These are phyloP conservation scores for Diplodus puntazzo DNA, from an alignment of 2,797 vertebrate species.

Conservation along the genomic window DNA sequence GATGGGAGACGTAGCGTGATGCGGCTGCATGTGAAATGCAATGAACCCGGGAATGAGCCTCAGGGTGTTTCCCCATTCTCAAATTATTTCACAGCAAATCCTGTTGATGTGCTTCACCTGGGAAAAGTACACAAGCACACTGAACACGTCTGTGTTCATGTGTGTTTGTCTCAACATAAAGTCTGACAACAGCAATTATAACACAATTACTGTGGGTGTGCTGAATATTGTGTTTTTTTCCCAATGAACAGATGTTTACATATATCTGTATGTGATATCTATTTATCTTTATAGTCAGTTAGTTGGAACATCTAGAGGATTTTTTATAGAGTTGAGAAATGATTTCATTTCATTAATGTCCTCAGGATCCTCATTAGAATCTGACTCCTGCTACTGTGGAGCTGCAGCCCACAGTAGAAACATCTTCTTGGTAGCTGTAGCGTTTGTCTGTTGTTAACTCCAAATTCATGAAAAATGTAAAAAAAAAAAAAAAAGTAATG, in stretches of 20 bases:
- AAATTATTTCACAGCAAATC: conserved; percentile 64
- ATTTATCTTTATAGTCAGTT: not conserved
- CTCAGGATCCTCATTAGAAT: too few relatives aligned
- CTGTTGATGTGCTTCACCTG: conserved; percentile 35
- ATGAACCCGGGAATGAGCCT: conserved; percentile 55
- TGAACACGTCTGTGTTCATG: not conserved
- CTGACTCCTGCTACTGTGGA: too few relatives aligned
- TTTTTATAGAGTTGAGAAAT: too few relatives aligned
- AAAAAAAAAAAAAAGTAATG: too few relatives aligned
- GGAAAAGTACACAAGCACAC: conserved; percentile 29
- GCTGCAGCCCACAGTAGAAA: too few relatives aligned
- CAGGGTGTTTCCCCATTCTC: conserved; percentile 44
- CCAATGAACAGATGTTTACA: not conserved
- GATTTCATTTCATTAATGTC: not conserved
- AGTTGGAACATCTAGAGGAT: not conserved
- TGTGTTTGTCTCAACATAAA: conserved; percentile 15
- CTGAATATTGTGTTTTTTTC: not conserved
- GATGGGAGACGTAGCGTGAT: conserved; percentile 47
- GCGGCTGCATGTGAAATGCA: conserved; percentile 63
- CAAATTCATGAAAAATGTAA: too few relatives aligned
- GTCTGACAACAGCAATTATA: conserved; percentile 28
- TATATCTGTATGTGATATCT: not conserved
- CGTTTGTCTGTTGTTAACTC: too few relatives aligned
- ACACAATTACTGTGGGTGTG: not conserved
- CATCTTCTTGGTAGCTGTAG: too few relatives aligned